Evolutionary conservation across 2,797 vertebrate species (phyloP).

Genomic region (Phyllotis vaccarum): DNA sequence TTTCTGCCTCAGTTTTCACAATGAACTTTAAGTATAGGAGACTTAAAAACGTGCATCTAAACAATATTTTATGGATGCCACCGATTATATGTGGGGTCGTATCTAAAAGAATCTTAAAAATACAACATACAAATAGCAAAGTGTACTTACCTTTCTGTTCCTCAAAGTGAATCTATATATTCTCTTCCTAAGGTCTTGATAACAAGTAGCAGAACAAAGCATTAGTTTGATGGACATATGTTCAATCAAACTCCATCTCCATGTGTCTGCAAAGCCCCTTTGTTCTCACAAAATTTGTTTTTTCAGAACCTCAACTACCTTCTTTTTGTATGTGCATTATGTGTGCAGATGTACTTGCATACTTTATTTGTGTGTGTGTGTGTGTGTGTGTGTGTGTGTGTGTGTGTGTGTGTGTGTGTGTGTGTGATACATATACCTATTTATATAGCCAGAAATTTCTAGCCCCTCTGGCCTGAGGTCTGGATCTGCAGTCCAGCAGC

Average conservation of each 20-base stretch:
- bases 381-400: too few species aligned
- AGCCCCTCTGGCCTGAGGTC: too few species aligned
- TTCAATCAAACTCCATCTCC: neutral
- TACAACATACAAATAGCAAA: neutral
- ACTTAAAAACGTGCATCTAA: neutral
- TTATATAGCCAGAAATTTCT: too few species aligned
- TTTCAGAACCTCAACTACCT: neutral
- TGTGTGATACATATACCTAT: too few species aligned
- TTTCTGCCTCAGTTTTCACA: too few species aligned
- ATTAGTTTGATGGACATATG: neutral
- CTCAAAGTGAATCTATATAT: fast-evolving
- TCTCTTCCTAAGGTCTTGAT: neutral
- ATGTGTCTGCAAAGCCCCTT: neutral
- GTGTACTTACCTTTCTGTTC: neutral
- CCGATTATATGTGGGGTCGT: too few species aligned
- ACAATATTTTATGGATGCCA: neutral
- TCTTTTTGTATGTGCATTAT: neutral
- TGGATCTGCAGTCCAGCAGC: too few species aligned
- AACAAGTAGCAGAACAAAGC: neutral
- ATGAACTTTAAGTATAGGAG: too few species aligned
- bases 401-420: neutral
- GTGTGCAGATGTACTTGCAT: neutral
- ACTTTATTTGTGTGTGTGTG: too few species aligned
- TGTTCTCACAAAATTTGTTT: neutral
- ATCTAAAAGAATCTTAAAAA: neutral